Evolutionary conservation across 1,140 invertebrate species (phyloP).

Genomic region (Panagrolaimus sp.): DNA sequence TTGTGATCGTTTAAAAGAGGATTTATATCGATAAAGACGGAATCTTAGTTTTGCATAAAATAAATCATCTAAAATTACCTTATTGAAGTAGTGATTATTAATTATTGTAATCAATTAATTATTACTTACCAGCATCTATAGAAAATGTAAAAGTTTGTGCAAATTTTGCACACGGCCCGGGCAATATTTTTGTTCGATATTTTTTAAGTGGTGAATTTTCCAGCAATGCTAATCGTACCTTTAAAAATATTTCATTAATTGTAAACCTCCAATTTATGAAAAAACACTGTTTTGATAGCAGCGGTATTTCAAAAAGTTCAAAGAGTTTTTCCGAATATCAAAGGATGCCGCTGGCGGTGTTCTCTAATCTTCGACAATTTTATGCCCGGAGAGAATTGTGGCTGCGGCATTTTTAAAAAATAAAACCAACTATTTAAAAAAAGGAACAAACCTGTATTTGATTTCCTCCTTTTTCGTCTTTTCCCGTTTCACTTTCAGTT

Average conservation of each 20-base stretch:
- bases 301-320: too few species aligned
- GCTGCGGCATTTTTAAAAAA: too few species aligned
- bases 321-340: too few species aligned
- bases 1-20: not conserved
- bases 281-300: too few species aligned
- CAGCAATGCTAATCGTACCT: slow-evolving; percentile 5
- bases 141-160: slow-evolving; percentile 13
- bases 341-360: too few species aligned
- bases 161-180: not conserved
- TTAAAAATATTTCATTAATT: not conserved
- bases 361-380: too few species aligned
- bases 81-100: not conserved
- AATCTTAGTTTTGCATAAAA: not conserved
- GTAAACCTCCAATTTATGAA: too few species aligned
- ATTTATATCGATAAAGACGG: not conserved
- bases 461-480: slow-evolving; percentile 1
- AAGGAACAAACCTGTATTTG: not conserved
- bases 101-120: not conserved
- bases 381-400: too few species aligned
- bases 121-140: not conserved
- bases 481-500: not conserved
- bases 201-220: not conserved
- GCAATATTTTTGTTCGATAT: not conserved
- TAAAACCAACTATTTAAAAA: not conserved
- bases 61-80: slow-evolving; percentile 1